phyloP scores from a whole-genome alignment of 2,888 invertebrate genomes.

The Tanypteryx hageni region DNA sequence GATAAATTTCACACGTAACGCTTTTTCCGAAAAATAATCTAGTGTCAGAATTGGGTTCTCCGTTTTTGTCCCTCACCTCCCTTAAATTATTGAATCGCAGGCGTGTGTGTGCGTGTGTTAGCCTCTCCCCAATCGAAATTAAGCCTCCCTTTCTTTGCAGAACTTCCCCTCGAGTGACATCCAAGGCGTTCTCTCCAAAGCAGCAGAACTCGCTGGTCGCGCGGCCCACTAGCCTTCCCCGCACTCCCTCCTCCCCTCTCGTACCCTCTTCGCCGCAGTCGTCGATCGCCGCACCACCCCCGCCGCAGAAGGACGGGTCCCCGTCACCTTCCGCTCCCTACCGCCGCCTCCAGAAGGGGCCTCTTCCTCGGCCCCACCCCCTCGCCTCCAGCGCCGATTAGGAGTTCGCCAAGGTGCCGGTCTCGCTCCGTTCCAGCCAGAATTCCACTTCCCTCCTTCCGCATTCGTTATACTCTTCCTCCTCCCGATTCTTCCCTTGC shows the following conservation, averaged over 20 bases:
- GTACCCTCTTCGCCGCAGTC: not conserved
- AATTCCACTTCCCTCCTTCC: too few species aligned
- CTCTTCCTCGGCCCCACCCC: not conserved
- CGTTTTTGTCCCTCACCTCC: not conserved
- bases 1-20: too few species aligned
- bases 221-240: conserved; percentile 66
- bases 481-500: too few species aligned
- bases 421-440: too few species aligned
- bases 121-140: not conserved
- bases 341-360: not conserved
- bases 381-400: not conserved
- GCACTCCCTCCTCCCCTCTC: not conserved
- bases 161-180: conserved; percentile 94
- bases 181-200: conserved; percentile 87
- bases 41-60: not conserved
- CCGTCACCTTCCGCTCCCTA: not conserved
- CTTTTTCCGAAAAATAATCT: not conserved
- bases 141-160: conserved; percentile 71
- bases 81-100: not conserved
- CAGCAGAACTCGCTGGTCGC: conserved; percentile 80
- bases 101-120: not conserved
- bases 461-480: too few species aligned
- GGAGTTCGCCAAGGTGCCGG: too few species aligned
- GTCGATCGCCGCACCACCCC: not conserved
- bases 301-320: not conserved